Conservation (phyloP, 2,888 invertebrate genomes). For the Meganola albula region DNA sequence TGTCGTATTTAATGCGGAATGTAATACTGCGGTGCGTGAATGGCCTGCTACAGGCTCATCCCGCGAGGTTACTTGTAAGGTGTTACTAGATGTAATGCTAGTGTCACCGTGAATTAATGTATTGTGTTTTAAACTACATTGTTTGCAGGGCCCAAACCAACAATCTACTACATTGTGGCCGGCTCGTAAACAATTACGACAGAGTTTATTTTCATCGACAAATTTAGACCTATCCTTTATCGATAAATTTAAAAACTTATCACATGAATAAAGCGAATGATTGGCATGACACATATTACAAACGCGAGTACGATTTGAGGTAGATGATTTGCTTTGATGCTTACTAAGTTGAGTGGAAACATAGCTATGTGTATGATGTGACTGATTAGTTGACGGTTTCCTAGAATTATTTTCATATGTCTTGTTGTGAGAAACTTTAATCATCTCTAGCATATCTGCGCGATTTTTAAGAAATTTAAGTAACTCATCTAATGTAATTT, state of each 20-base stretch:
- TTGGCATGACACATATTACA: background rate
- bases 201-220: no score
- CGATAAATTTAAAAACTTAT: background rate
- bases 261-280: background rate
- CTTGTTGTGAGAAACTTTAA: background rate
- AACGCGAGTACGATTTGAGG: no score
- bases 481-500: background rate
- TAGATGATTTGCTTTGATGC: no score
- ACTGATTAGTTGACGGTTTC: no score
- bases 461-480: background rate
- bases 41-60: background rate
- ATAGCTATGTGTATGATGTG: background rate
- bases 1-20: background rate
- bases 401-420: background rate
- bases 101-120: slow-evolving; percentile 2
- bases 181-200: no score
- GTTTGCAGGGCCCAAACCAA: slow-evolving; percentile 8
- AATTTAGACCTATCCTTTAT: no score
- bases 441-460: background rate
- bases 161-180: background rate
- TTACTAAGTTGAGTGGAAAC: background rate
- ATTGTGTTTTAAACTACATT: slow-evolving; percentile 15
- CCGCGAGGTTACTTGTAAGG: background rate
- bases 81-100: background rate
- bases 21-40: background rate